Evolutionary conservation across 30 jellyfish, hydroid and myxozoan species (phyloP).

Genomic region (Sanderia malayensis): DNA sequence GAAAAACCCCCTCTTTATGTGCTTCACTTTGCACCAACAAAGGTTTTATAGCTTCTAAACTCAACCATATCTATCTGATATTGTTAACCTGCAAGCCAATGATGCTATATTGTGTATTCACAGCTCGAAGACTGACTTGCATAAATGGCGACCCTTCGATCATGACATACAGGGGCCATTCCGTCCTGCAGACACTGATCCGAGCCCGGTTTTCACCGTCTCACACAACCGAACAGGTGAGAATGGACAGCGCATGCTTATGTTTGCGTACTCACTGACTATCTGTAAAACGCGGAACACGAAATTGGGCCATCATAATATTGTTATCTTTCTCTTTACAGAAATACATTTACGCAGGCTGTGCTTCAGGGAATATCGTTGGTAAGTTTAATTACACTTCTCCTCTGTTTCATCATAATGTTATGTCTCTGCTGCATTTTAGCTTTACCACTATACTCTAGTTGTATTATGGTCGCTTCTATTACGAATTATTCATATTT

Average conservation of each 20-base stretch:
- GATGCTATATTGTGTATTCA: too few relatives aligned
- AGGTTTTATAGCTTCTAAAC: too few relatives aligned
- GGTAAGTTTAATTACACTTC: slow-evolving; percentile 44
- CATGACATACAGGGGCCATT: slow-evolving; percentile 93
- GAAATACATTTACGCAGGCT: slow-evolving; percentile 88
- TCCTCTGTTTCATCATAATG: background rate
- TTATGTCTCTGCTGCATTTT: background rate
- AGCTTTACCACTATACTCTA: background rate
- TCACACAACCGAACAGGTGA: slow-evolving; percentile 87
- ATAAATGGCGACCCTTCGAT: slow-evolving; percentile 77
- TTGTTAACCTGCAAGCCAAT: too few relatives aligned
- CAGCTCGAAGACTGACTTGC: slow-evolving; percentile 76
- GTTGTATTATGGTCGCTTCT: background rate
- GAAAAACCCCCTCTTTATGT: too few relatives aligned
- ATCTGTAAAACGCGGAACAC: too few relatives aligned
- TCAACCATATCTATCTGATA: too few relatives aligned
- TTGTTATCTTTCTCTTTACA: slow-evolving; percentile 20
- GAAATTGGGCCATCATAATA: too few relatives aligned
- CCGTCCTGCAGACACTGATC: slow-evolving; percentile 79
- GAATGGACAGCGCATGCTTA: background rate
- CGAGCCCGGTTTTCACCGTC: slow-evolving; percentile 91
- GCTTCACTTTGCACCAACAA: too few relatives aligned
- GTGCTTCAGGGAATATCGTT: slow-evolving; percentile 85
- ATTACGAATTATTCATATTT: too few relatives aligned
- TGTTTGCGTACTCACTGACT: background rate